phyloP scores from a whole-genome alignment of 2,888 invertebrate species.

The Macrosiphum euphorbiae region DNA sequence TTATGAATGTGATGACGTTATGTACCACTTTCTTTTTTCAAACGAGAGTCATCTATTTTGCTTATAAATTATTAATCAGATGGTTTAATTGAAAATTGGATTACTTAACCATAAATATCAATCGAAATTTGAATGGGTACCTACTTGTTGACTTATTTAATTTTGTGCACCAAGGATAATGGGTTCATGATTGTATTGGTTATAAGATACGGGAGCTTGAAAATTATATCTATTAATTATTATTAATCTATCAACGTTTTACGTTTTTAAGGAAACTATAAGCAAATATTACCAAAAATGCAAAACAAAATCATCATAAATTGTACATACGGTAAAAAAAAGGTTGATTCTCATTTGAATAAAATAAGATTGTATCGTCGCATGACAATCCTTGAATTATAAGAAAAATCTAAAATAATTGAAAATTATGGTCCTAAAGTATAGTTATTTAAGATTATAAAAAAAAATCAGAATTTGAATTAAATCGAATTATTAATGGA shows the following conservation, averaged over 20 bases:
- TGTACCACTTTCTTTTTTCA: background rate
- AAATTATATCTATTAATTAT: background rate
- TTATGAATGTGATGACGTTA: background rate
- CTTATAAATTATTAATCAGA: background rate
- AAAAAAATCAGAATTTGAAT: background rate
- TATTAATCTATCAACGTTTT: background rate
- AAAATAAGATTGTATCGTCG: background rate
- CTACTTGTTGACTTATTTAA: background rate
- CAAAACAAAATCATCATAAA: background rate
- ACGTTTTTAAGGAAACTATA: no score
- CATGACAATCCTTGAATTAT: background rate
- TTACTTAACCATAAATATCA: background rate
- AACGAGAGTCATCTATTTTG: background rate
- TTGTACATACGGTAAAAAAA: background rate
- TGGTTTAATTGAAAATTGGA: background rate
- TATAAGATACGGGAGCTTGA: background rate
- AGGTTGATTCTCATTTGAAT: background rate
- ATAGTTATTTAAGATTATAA: background rate
- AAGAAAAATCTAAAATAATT: background rate
- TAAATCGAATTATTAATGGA: background rate
- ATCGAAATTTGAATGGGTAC: background rate
- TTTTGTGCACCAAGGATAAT: background rate
- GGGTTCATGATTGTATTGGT: background rate
- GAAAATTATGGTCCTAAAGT: background rate
- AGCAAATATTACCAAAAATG: no score